Evolutionary conservation across 2,113 vertebrate species (phyloP), one percentile per base, ranked within the genome.

Genomic region (Neopipo cinnamomea): DNA sequence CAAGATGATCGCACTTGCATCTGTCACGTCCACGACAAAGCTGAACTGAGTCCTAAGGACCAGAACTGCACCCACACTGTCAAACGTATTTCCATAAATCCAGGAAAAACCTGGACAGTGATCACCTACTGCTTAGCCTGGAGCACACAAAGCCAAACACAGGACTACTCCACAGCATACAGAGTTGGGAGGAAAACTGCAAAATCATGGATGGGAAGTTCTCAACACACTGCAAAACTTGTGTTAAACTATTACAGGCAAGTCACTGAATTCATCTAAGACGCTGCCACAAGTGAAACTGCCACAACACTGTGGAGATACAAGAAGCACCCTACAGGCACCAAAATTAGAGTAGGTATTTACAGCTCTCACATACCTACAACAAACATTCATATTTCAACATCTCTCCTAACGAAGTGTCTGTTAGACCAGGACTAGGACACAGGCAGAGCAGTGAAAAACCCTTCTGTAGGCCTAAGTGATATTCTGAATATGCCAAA

Each of bases 1-100:
- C 56, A 81, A 72, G 83, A 88, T 75, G 79, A 84, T 92, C 88
- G 81, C 70, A 58, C 83, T 93, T 94, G 76, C 61, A 82, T 92
- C 91, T 94, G 77, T 79, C 92, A 86, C 16, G 74, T 75, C 85
- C 91, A 50, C 79, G 83, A 50, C 59, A 85, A 84, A 65, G 79
- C 84, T 68, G 73, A 81, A 88, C 0, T 12, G 61, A 91, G 76
- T 55, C 49, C 70, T 56, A 44, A 47, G 72, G 53, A 42, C 65
- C 39, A 59, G 75, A 78, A 47, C 80, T 80, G 65, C 41, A 63
- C n/a, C 75, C 65, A 53, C 65, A 9, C 61, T 68, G 44, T 20
- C 68, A 72, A 41, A 82, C 1, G 4, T 17, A 44, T 84, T 75
- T 91, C 41, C 58, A 49, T 41, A 71, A 50, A 72, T 27, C 41